Conservation (phyloP, 2,797 vertebrate genomes). For the Rhinoraja longicauda region DNA sequence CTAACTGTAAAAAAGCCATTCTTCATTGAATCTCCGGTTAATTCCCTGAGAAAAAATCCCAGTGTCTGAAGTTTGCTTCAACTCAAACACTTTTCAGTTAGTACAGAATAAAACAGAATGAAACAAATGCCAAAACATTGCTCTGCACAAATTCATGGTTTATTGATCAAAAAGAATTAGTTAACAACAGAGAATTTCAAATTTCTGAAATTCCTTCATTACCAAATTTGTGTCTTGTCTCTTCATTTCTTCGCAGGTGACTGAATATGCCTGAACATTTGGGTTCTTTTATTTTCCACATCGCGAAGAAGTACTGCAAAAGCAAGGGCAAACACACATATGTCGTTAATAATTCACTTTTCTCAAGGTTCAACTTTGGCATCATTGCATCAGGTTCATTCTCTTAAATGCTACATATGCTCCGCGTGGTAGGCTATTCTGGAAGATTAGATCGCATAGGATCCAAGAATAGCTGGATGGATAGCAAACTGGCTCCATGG, state of each 20-base stretch:
- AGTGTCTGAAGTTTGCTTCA: not conserved
- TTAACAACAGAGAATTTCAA: too few species aligned
- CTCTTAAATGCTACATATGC: not conserved
- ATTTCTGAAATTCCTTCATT: constrained; percentile 23
- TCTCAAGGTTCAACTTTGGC: too few species aligned
- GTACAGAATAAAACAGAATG: not conserved
- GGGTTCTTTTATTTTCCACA: not conserved
- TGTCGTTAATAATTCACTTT: not conserved
- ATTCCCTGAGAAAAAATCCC: not conserved
- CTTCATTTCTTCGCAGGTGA: not conserved
- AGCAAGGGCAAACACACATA: not conserved
- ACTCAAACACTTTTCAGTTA: not conserved
- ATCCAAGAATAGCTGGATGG: too few species aligned
- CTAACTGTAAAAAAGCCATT: not conserved
- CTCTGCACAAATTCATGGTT: not conserved
- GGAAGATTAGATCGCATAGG: too few species aligned
- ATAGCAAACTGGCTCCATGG: too few species aligned
- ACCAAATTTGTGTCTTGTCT: not conserved
- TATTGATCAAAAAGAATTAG: constrained; percentile 25
- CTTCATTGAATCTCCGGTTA: not conserved
- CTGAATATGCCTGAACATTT: not conserved
- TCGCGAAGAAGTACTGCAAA: constrained; percentile 31
- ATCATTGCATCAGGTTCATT: not conserved
- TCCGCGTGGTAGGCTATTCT: too few species aligned
- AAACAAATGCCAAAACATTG: not conserved